Evolutionary conservation across 2,797 vertebrate species (phyloP).

Genomic region (Manis javanica): DNA sequence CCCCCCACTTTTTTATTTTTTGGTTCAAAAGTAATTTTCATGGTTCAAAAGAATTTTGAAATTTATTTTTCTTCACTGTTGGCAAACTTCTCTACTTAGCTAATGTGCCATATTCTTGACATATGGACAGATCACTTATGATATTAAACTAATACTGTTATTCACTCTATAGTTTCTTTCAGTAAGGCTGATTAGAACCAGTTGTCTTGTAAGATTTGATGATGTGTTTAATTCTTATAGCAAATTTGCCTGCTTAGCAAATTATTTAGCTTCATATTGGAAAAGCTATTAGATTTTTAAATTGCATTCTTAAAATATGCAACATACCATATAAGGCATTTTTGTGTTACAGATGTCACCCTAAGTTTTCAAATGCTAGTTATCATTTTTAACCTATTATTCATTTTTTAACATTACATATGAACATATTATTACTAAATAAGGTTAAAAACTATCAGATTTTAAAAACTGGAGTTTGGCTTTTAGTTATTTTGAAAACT

Average conservation of each 20-base stretch:
- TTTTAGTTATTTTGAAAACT: slow-evolving; percentile 58
- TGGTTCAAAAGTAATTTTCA: slow-evolving; percentile 40
- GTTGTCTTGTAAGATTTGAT: slow-evolving; percentile 51
- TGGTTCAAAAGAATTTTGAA: slow-evolving; percentile 61
- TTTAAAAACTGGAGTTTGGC: background rate
- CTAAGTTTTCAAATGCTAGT: slow-evolving; percentile 58
- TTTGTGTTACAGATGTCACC: background rate
- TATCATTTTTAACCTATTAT: slow-evolving; percentile 7
- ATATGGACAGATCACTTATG: background rate
- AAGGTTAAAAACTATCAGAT: slow-evolving; percentile 1
- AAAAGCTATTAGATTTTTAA: slow-evolving; percentile 60
- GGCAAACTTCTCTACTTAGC: slow-evolving; percentile 23
- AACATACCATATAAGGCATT: background rate
- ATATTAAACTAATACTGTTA: slow-evolving; percentile 36
- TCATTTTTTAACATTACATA: slow-evolving; percentile 35
- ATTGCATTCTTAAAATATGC: slow-evolving; percentile 55
- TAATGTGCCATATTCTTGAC: slow-evolving; percentile 42
- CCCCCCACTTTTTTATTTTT: too few species aligned
- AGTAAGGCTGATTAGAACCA: slow-evolving; percentile 57
- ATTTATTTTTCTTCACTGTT: slow-evolving; percentile 63
- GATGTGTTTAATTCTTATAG: slow-evolving; percentile 49
- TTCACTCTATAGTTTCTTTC: slow-evolving; percentile 5
- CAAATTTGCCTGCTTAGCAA: slow-evolving; percentile 50
- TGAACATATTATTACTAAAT: slow-evolving; percentile 33
- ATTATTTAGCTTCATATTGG: slow-evolving; percentile 67